Evolutionary conservation across 2,888 invertebrate species (phyloP).

Genomic region (Pammene aurita): DNA sequence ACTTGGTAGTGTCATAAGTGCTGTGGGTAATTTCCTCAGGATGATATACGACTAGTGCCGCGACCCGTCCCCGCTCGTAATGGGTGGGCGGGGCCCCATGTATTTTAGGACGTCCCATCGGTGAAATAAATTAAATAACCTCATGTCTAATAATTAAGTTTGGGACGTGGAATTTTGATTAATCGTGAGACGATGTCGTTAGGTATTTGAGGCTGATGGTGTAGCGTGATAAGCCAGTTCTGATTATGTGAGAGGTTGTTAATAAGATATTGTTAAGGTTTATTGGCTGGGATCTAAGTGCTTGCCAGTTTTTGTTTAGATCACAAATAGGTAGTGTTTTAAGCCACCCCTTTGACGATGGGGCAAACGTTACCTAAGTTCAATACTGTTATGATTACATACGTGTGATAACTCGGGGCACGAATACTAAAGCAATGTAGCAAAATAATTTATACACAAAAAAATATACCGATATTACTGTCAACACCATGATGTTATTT

Average conservation of each 20-base stretch:
- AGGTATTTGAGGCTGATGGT: constrained; percentile 29
- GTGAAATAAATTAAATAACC: constrained; percentile 68
- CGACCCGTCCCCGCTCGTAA: constrained; percentile 57
- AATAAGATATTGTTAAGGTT: constrained; percentile 26
- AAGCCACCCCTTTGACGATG: no score
- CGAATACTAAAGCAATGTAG: no score
- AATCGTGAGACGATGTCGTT: constrained; percentile 52
- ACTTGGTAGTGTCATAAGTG: constrained; percentile 54
- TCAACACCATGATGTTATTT: no score
- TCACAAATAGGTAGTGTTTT: no score
- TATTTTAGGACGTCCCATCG: constrained; percentile 61
- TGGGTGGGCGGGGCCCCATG: constrained; percentile 62
- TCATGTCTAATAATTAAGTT: constrained; percentile 67
- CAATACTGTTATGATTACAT: no score
- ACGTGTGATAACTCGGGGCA: no score
- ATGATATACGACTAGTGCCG: constrained; percentile 45
- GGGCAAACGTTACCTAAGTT: no score
- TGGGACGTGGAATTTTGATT: constrained; percentile 59
- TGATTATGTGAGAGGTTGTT: constrained; percentile 13
- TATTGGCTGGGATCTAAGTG: constrained; percentile 6
- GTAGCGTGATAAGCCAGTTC: constrained; percentile 33
- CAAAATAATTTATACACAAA: no score
- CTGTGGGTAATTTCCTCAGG: constrained; percentile 59
- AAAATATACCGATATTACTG: no score
- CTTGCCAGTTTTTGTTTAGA: neutral